Evolutionary conservation across 1,140 invertebrate species (phyloP).

Genomic region (Sminthurides bifidus): DNA sequence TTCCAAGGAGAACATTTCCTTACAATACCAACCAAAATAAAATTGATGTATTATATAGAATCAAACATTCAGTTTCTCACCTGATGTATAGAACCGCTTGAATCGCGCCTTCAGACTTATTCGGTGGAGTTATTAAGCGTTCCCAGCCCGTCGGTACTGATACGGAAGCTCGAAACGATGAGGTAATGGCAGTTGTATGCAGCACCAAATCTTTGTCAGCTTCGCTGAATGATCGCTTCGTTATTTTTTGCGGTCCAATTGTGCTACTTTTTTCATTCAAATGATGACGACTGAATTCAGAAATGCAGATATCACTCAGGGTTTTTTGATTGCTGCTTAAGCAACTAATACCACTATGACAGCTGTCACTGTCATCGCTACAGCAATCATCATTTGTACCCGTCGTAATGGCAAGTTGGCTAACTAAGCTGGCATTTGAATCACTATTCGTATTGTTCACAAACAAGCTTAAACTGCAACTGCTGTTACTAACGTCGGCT

Average conservation of each 20-base stretch:
- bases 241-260: slow-evolving; percentile 24
- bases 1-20: no score
- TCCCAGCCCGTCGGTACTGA: no score
- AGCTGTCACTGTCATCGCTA: slow-evolving; percentile 16
- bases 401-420: background rate
- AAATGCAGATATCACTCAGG: slow-evolving; percentile 1
- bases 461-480: slow-evolving; percentile 11
- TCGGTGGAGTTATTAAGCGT: no score
- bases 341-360: slow-evolving; percentile 18
- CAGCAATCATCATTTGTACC: background rate
- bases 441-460: slow-evolving; percentile 14
- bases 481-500: slow-evolving; percentile 9
- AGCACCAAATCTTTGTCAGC: slow-evolving; percentile 28
- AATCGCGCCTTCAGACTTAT: no score
- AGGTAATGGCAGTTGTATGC: slow-evolving; percentile 13
- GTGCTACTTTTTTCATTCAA: background rate
- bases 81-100: no score
- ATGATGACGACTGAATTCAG: background rate
- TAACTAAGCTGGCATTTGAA: slow-evolving; percentile 1
- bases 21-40: no score
- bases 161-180: no score
- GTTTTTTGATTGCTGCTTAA: slow-evolving; percentile 1
- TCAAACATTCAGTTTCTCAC: no score
- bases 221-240: slow-evolving; percentile 29
- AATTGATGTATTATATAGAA: no score